These are phyloP conservation scores for Acrobasis consociella DNA, from an alignment of 2,888 invertebrate genomes.

Conservation along the genomic window DNA sequence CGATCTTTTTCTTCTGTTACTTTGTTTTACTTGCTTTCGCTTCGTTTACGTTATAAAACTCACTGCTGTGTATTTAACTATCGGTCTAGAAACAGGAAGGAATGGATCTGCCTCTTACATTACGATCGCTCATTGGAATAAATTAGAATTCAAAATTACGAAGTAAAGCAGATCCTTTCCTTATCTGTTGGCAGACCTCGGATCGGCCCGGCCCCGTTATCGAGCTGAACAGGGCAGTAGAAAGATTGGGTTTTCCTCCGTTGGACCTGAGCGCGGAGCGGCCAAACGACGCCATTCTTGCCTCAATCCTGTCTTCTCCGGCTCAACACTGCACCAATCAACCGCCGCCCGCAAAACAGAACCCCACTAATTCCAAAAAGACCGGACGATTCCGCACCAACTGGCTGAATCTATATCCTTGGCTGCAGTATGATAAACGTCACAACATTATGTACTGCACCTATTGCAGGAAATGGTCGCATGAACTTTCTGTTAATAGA, in stretches of 20 bases:
- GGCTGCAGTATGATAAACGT: constrained; percentile 87
- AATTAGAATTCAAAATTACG: constrained; percentile 36
- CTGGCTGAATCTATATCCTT: constrained; percentile 87
- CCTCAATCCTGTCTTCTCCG: constrained; percentile 53
- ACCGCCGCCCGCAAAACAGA: constrained; percentile 35
- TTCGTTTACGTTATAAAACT: not conserved
- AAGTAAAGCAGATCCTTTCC: constrained; percentile 81
- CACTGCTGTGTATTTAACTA: not conserved
- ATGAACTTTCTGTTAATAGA: constrained; percentile 84
- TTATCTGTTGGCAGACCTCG: constrained; percentile 86
- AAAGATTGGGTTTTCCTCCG: constrained; percentile 34
- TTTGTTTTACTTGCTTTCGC: constrained; percentile 21
- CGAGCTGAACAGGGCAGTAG: constrained; percentile 40
- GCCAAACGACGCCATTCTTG: constrained; percentile 44
- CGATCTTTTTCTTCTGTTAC: constrained; percentile 68
- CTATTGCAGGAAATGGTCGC: constrained; percentile 88
- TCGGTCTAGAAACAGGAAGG: constrained; percentile 59
- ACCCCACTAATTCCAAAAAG: constrained; percentile 65
- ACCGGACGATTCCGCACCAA: constrained; percentile 86
- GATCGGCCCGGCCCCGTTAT: constrained; percentile 34
- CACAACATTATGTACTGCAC: constrained; percentile 88
- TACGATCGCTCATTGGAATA: constrained; percentile 30
- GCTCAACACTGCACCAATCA: constrained; percentile 55
- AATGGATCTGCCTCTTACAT: constrained; percentile 69
- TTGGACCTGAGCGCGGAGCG: constrained; percentile 47